Evolutionary conservation across 2,888 invertebrate species (phyloP), one percentile per base, ranked within the genome.

Genomic region (Plebejus anna): DNA sequence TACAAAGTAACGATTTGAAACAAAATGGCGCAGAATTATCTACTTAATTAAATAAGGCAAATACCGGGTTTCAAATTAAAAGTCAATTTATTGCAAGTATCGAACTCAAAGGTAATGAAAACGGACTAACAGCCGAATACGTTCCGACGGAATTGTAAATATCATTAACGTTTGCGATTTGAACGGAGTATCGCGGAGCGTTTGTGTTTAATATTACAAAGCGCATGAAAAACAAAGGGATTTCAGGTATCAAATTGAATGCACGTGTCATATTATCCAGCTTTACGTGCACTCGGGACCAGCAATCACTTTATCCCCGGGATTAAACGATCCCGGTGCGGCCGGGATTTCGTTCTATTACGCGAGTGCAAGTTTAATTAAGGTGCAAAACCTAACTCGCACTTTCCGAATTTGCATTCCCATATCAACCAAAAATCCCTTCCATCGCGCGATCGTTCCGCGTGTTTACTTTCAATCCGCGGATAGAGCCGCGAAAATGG

Each of bases 201-300:
- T 51, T 72, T 47, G 70, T 42, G 28, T 72, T 73, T 22, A 51
- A 73, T 73, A 73, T 55, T 73, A 73, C 73, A 73, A 73, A 73
- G 73, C 51, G 32, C 32, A 55, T 73, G 73, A 47, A 73, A 73
- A 73, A 73, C 73, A 73, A 73, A 51, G 51, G 73, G 28, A 16
- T 73, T 32, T 51, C 73, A 73, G 51, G 73, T 73, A 73, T 73
- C 73, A 55, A 73, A 73, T 73, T 55, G 73, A 51, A 73, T 73
- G 55, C 73, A 73, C 11, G 73, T 73, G 73, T 73, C 73, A 73
- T 73, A 73, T 73, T 73, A 73, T 73, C 73, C 73, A 32, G 73
- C 73, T 73, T 72, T 55, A 55, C n/a, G 16, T 73, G 73, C 73
- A 73, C 51, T 73, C 47, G 73, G 51, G 16, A 55, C 47, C 42